Conservation (phyloP, 2,888 invertebrate genomes). For the Rhodophaea formosa region DNA sequence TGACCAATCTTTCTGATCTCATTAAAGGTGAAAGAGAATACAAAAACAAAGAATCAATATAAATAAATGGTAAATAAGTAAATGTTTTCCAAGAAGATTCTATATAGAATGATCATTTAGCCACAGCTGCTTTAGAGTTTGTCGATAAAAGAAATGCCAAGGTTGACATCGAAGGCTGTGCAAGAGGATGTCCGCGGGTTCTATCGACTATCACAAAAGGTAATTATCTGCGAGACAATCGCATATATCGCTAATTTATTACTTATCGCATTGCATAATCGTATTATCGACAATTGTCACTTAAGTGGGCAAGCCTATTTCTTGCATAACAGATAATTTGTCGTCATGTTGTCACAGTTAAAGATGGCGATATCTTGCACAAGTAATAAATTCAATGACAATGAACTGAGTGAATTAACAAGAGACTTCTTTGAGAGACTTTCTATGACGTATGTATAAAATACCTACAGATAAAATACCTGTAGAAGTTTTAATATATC, state of each 20-base stretch:
- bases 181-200: conserved; percentile 10
- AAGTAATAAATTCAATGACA: not conserved
- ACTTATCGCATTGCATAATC: not conserved
- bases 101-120: no score
- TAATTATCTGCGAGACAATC: conserved; percentile 5
- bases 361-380: not conserved
- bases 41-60: not conserved
- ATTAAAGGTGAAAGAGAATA: not conserved
- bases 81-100: not conserved
- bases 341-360: not conserved
- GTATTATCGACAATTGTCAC: not conserved
- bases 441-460: no score
- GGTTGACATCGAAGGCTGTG: not conserved
- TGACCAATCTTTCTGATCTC: not conserved
- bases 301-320: not conserved
- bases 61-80: not conserved
- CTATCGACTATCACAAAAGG: conserved; percentile 3
- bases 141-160: conserved; percentile 14
- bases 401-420: not conserved
- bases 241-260: not conserved
- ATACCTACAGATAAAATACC: no score
- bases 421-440: no score
- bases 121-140: not conserved
- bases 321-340: not conserved
- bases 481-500: no score